Evolutionary conservation across 1,140 invertebrate species (phyloP).

Genomic region (Cardiocondyla obscurior): DNA sequence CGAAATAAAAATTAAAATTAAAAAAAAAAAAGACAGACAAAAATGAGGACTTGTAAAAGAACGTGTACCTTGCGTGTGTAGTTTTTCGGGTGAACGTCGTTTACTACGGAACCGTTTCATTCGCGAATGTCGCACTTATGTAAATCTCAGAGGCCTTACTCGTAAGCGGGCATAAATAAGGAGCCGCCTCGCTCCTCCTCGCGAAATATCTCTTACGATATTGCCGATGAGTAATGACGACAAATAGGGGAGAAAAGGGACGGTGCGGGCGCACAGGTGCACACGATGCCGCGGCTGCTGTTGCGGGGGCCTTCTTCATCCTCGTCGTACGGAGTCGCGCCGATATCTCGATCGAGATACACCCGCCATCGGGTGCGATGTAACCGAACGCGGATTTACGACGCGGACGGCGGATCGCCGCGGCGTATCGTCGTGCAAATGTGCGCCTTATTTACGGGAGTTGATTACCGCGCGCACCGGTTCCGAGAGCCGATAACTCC

Average conservation of each 20-base stretch:
- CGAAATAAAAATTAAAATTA: too few relatives aligned
- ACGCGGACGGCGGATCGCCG: constrained; percentile 17
- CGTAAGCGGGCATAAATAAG: constrained; percentile 36
- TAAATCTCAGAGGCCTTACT: background rate
- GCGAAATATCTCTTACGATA: constrained; percentile 32
- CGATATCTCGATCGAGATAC: constrained; percentile 55
- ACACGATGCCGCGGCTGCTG: background rate
- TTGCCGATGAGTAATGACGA: constrained; percentile 62
- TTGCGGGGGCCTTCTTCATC: background rate
- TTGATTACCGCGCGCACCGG: constrained; percentile 17
- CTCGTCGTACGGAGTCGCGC: constrained; percentile 16
- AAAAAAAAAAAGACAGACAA: too few relatives aligned
- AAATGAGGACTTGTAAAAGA: too few relatives aligned
- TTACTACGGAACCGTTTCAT: constrained; percentile 12
- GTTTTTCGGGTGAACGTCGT: background rate
- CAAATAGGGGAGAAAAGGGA: constrained; percentile 53
- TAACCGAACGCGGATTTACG: constrained; percentile 61
- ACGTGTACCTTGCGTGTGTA: background rate
- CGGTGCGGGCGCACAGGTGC: constrained; percentile 22
- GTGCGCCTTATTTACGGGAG: background rate
- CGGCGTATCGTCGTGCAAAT: constrained; percentile 33
- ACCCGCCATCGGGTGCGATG: constrained; percentile 34
- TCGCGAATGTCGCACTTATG: constrained; percentile 12
- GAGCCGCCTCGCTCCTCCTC: background rate
- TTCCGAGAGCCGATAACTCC: background rate